Base-by-base conservation (phyloP, 2,888 invertebrate genomes). In the Thera britannica region DNA sequence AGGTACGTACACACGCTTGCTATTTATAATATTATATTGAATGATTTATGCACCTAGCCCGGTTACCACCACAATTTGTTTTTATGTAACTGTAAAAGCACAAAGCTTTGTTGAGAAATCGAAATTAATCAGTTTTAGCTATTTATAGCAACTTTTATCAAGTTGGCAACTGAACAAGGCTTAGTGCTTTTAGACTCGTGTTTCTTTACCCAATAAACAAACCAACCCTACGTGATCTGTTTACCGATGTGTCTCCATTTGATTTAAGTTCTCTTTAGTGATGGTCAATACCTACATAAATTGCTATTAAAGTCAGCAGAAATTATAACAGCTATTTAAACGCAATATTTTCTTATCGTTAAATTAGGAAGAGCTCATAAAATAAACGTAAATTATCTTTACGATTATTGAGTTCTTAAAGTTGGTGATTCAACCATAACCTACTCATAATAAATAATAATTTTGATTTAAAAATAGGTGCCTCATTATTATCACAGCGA, bases 121-220 rank as follows among this genome's bases (percentile, higher is more conserved):
- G 5, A 51, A 51, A n/a, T 51, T 23, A 51, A 51, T 51, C 51
- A 23, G 51, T 23, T 23, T 23, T 51, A 41, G 41, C 41, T 2
- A 41, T 41, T 54, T 54, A 23, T 49, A 6, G 34, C 56, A 23
- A 3, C n/a, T 62, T 52, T 48, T 57, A 46, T 23, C 38, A 58
- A 68, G 62, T 65, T 68, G 65, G 65, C 58, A 68, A 62, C 58
- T 51, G 11, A 38, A 11, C 48, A 48, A 58, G 56, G 58, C 65
- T 71, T 54, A 60, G 23, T 52, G 67, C 69, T 70, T 67, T 73
- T 65, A 70, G 61, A 54, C 64, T 57, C 62, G 68, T 70, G 52
- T 68, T 41, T 73, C 62, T 68, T 73, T 67, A 48, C 60, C 66
- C 68, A 12, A 52, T 63, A 72, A 70, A 72, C 63, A 70, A 67